Conservation (phyloP, 2,113 vertebrate genomes). For the Aptenodytes patagonicus region DNA sequence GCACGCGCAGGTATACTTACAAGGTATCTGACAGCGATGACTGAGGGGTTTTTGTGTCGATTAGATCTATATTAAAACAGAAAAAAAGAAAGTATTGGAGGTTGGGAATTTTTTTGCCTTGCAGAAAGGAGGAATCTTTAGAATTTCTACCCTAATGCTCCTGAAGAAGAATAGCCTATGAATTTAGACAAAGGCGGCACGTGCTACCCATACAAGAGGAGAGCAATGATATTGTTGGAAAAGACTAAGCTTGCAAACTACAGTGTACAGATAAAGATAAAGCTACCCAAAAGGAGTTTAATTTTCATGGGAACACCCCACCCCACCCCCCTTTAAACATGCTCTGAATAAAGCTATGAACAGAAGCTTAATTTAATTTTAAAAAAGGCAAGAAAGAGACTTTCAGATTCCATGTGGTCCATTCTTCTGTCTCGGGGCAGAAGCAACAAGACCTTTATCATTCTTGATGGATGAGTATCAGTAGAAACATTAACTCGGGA, state of each 20-base stretch:
- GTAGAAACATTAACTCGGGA: neutral
- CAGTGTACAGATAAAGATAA: neutral
- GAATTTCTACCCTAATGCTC: neutral
- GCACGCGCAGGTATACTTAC: neutral
- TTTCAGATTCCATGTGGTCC: neutral
- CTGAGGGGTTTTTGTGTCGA: neutral
- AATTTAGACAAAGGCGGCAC: neutral
- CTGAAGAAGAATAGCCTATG: neutral
- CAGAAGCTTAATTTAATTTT: neutral
- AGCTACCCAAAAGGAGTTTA: neutral
- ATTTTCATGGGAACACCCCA: neutral
- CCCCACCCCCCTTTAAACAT: fast-evolving
- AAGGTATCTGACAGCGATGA: neutral
- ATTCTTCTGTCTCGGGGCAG: neutral
- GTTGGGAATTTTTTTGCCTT: neutral
- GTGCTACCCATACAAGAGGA: neutral
- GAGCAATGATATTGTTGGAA: neutral
- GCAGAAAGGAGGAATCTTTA: neutral
- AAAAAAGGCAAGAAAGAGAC: neutral
- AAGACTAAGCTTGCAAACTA: neutral
- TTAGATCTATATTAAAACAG: neutral
- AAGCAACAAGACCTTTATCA: neutral
- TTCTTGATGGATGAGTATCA: neutral
- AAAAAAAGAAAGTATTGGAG: neutral
- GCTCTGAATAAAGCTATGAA: neutral